phyloP scores from a whole-genome alignment of 2,888 invertebrate species.

The Geophilus truncorum region DNA sequence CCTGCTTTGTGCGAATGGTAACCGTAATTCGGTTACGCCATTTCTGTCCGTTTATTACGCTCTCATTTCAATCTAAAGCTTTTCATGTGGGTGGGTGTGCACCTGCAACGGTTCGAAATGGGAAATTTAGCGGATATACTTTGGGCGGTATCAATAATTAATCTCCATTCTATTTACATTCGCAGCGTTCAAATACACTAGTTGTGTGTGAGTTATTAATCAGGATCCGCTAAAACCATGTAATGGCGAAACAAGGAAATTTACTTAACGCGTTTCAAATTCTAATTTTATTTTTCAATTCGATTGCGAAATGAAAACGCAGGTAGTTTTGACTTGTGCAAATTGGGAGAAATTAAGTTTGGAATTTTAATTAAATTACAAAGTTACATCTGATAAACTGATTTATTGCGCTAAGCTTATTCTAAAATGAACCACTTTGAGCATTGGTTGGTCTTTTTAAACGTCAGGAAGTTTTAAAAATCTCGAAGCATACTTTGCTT shows the following conservation, averaged over 20 bases:
- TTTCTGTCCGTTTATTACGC: neutral
- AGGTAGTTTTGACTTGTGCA: no score
- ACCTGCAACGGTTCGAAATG: neutral
- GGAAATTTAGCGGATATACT: neutral
- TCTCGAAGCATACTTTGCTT: no score
- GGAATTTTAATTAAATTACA: no score
- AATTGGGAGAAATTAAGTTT: no score
- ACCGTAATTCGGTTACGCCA: neutral
- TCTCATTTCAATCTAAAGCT: neutral
- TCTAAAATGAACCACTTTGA: no score
- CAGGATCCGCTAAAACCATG: neutral
- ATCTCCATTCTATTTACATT: neutral
- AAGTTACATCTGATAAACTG: no score
- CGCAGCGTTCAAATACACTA: neutral
- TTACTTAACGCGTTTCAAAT: neutral
- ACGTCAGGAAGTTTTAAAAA: no score
- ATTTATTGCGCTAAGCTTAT: no score
- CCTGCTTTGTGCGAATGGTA: neutral
- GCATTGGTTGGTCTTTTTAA: no score
- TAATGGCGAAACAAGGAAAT: neutral
- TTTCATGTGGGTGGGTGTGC: neutral
- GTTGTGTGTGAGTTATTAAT: neutral
- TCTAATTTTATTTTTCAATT: neutral
- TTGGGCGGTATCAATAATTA: neutral
- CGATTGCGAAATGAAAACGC: no score